These are phyloP conservation scores for Crypturellus undulatus DNA, from an alignment of 2,113 vertebrate species.

Conservation along the genomic window DNA sequence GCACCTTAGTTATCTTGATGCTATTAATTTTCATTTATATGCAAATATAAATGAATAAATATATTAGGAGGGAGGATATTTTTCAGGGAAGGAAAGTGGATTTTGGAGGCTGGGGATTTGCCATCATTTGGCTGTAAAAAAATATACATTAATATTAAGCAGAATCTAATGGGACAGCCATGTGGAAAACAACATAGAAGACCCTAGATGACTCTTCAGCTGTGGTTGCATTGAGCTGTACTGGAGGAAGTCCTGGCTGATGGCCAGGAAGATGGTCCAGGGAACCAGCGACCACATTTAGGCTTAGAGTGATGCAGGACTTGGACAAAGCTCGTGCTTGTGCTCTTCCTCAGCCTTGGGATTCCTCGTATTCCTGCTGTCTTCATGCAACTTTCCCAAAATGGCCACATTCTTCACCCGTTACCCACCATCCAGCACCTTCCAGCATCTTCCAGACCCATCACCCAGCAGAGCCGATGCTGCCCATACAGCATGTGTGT, in stretches of 20 bases:
- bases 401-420: not conserved
- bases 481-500: accelerated
- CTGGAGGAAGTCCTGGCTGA: not conserved
- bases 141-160: not conserved
- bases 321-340: not conserved
- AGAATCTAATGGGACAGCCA: not conserved
- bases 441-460: not conserved
- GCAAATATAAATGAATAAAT: not conserved
- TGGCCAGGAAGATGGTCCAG: not conserved
- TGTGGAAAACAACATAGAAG: not conserved
- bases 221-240: not conserved
- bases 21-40: conserved; percentile 25
- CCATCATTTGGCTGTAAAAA: not conserved
- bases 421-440: not conserved
- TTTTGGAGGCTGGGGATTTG: not conserved
- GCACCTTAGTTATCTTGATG: not conserved
- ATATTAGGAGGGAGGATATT: not conserved
- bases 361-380: accelerated
- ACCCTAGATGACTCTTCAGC: not conserved
- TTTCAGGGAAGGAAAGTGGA: not conserved
- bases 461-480: not conserved
- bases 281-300: accelerated
- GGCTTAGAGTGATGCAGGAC: accelerated
- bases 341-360: not conserved
- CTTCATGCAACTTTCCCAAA: accelerated